Conservation (phyloP, 2,113 vertebrate species). For the Hippocampus comes region DNA sequence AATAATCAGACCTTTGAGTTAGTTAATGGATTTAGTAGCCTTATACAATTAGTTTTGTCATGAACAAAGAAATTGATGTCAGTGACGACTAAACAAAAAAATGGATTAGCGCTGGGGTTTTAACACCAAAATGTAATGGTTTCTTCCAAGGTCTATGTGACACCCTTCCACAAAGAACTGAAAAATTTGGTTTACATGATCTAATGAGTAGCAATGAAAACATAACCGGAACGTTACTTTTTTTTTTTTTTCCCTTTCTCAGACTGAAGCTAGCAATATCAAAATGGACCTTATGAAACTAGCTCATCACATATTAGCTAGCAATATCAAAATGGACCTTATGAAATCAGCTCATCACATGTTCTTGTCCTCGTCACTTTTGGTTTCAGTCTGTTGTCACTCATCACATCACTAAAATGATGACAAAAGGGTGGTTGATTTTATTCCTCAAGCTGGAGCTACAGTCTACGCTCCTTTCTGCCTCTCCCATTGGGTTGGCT, state of each 20-base stretch:
- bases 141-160: too few species aligned
- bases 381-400: background rate
- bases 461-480: slow-evolving; percentile 8
- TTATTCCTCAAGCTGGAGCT: slow-evolving; percentile 18
- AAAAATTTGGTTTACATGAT: too few species aligned
- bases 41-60: background rate
- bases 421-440: slow-evolving; percentile 8
- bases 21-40: background rate
- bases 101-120: too few species aligned
- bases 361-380: background rate
- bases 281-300: background rate
- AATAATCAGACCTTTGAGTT: background rate
- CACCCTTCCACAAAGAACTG: too few species aligned
- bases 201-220: too few species aligned
- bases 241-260: too few species aligned
- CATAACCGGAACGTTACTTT: too few species aligned
- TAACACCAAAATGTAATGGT: too few species aligned
- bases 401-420: background rate
- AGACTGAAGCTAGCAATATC: too few species aligned
- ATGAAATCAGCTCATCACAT: background rate
- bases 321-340: too few species aligned
- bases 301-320: too few species aligned
- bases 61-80: background rate
- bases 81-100: background rate
- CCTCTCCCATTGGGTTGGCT: slow-evolving; percentile 8